Conservation (phyloP, 2,797 vertebrate genomes). For the Heterohyrax brucei region DNA sequence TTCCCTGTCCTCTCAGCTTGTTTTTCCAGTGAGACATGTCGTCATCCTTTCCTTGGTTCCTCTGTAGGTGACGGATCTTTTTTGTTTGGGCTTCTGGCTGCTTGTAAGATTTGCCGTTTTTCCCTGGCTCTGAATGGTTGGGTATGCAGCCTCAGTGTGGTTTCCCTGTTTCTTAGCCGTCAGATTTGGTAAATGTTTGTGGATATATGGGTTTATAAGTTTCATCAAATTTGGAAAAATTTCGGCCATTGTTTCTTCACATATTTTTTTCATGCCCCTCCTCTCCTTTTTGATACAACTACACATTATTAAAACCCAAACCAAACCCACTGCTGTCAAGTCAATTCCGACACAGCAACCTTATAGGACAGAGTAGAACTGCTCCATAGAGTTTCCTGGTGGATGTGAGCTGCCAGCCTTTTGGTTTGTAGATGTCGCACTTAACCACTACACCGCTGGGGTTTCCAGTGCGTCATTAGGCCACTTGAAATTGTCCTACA, state of each 20-base stretch:
- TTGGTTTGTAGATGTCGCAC: no score
- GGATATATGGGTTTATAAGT: neutral
- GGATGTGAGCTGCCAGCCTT: no score
- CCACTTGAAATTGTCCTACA: no score
- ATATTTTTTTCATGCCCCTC: neutral
- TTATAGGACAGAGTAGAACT: no score
- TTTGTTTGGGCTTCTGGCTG: neutral
- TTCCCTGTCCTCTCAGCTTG: neutral
- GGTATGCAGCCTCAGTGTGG: neutral
- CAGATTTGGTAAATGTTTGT: neutral
- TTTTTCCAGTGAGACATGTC: neutral
- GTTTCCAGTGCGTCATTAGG: no score
- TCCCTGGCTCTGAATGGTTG: neutral
- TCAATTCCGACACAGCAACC: no score
- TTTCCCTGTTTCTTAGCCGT: neutral
- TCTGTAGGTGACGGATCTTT: neutral
- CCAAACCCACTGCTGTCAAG: no score
- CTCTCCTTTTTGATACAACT: neutral
- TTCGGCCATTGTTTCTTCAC: neutral
- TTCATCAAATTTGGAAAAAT: no score
- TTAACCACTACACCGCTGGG: no score
- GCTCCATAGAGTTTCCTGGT: no score
- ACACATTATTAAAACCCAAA: neutral
- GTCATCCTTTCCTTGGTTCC: neutral
- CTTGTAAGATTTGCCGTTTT: neutral